Evolutionary conservation across 1,140 invertebrate species (phyloP).

Genomic region (Neelides sp.): DNA sequence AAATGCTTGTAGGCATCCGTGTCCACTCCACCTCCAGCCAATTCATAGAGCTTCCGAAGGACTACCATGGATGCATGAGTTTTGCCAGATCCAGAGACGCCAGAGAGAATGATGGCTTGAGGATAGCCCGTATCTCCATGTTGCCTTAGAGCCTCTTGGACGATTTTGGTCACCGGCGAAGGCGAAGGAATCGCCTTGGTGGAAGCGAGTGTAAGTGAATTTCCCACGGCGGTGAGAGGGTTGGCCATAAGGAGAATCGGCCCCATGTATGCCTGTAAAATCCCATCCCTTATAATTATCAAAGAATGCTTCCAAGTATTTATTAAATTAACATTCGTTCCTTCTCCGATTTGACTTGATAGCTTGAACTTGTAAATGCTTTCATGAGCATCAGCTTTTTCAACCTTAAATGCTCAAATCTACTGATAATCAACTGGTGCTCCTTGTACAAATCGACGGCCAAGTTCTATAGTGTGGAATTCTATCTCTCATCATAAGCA

Average conservation of each 20-base stretch:
- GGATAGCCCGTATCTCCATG: slow-evolving; percentile 87
- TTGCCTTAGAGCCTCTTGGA: slow-evolving; percentile 81
- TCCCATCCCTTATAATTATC: too few relatives aligned
- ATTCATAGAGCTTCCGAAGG: slow-evolving; percentile 77
- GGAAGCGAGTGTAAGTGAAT: slow-evolving; percentile 72
- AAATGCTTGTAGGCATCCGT: slow-evolving; percentile 94
- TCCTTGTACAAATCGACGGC: too few relatives aligned
- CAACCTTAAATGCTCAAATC: too few relatives aligned
- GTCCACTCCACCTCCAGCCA: slow-evolving; percentile 81
- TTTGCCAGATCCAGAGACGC: slow-evolving; percentile 86
- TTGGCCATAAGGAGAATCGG: slow-evolving; percentile 80
- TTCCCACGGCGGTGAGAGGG: slow-evolving; percentile 71
- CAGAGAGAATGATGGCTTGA: slow-evolving; percentile 82
- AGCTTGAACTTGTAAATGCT: too few relatives aligned
- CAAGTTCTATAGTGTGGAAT: too few relatives aligned
- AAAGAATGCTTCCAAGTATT: too few relatives aligned
- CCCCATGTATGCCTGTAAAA: slow-evolving; percentile 75
- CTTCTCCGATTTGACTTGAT: too few relatives aligned
- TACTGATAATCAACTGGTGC: too few relatives aligned
- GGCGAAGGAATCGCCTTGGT: slow-evolving; percentile 56
- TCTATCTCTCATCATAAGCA: too few relatives aligned
- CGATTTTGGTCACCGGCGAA: slow-evolving; percentile 67
- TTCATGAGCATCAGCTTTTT: too few relatives aligned
- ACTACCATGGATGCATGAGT: slow-evolving; percentile 85
- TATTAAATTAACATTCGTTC: too few relatives aligned